A percentile compares a stretch with the other conserved stretches of the same genome.
Evolutionary conservation across 2,888 invertebrate genomes (phyloP).

Genomic region (Spodoptera exigua): DNA sequence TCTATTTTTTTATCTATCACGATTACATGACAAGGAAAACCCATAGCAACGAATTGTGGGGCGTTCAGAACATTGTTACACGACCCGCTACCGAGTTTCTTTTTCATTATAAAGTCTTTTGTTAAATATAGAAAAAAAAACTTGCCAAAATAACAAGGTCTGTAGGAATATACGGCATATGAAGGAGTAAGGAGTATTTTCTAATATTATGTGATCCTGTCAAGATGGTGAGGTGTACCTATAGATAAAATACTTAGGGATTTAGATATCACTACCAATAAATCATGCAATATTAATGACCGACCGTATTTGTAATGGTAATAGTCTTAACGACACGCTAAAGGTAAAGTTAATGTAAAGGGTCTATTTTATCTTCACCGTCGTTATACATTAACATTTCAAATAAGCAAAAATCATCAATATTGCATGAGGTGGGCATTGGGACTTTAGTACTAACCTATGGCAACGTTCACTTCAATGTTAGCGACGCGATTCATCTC

Average conservation of each 20-base stretch:
- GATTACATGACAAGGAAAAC: slow-evolving; percentile 17
- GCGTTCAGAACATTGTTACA: slow-evolving; percentile 36
- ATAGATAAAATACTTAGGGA: slow-evolving; percentile 4
- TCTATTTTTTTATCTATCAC: slow-evolving; percentile 32
- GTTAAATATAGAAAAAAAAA: slow-evolving; percentile 17
- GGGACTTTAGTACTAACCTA: slow-evolving; percentile 33
- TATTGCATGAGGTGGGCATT: slow-evolving; percentile 45
- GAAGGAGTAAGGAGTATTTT: slow-evolving; percentile 8
- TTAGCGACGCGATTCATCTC: slow-evolving; percentile 37
- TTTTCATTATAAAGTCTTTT: slow-evolving; percentile 26
- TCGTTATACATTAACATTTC: slow-evolving; percentile 39
- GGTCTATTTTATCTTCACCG: slow-evolving; percentile 48
- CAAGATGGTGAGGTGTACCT: slow-evolving; percentile 6
- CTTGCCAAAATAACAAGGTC: too few relatives aligned
- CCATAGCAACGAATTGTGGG: slow-evolving; percentile 20
- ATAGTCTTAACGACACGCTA: slow-evolving; percentile 37
- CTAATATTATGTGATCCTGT: slow-evolving; percentile 1
- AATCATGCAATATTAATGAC: slow-evolving; percentile 34
- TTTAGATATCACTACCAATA: slow-evolving; percentile 20
- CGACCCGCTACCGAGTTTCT: slow-evolving; percentile 29
- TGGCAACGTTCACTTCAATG: slow-evolving; percentile 37
- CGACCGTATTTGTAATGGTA: slow-evolving; percentile 42
- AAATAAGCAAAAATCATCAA: slow-evolving; percentile 44
- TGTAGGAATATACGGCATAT: not conserved
- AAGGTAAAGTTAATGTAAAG: slow-evolving; percentile 29